Conservation (phyloP, 1,140 invertebrate genomes). For the Argopecten irradians region DNA sequence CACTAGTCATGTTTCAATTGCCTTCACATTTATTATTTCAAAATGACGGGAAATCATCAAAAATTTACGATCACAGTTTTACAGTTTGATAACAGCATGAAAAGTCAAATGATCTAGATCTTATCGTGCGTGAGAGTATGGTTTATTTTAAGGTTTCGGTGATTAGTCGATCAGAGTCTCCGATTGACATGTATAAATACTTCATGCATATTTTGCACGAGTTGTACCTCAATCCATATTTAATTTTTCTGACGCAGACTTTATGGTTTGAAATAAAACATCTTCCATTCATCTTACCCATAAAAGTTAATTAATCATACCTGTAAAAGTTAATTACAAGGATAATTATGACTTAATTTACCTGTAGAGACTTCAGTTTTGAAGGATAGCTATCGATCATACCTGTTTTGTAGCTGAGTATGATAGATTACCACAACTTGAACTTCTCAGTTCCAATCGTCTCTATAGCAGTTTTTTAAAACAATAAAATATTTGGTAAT, state of each 20-base stretch:
- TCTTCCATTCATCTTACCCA: not conserved
- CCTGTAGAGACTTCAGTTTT: no score
- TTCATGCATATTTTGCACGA: not conserved
- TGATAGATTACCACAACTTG: no score
- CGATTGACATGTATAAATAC: not conserved
- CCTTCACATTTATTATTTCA: not conserved
- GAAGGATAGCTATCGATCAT: no score
- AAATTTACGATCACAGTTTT: not conserved
- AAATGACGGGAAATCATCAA: conserved; percentile 11
- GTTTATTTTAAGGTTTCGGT: not conserved
- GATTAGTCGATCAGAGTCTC: not conserved
- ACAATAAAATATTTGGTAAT: no score
- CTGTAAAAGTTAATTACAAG: not conserved
- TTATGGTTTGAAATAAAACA: not conserved
- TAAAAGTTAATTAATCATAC: not conserved
- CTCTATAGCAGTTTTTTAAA: no score
- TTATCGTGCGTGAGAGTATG: not conserved
- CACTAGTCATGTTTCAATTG: not conserved
- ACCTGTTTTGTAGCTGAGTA: no score
- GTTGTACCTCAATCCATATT: not conserved
- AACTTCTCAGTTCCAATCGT: no score
- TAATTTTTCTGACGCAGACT: not conserved
- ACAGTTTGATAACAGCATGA: not conserved
- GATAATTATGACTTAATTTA: not conserved
- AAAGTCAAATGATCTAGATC: not conserved